A percentile compares a stretch with the other conserved stretches of the same genome.
Evolutionary conservation across 2,113 vertebrate species (phyloP).

Genomic region (Aptenodytes patagonicus): DNA sequence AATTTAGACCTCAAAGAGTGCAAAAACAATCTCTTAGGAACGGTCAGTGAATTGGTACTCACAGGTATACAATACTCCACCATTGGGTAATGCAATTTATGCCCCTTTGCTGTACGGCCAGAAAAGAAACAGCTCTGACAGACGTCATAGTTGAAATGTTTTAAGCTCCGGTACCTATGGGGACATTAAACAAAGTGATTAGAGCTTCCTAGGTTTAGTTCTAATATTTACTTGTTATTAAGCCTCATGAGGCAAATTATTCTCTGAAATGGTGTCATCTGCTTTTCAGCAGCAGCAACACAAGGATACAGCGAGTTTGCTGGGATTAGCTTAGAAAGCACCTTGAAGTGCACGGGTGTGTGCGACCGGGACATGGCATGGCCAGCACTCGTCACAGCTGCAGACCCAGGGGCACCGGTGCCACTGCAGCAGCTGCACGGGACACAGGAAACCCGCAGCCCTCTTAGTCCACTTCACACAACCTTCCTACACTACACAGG

Average conservation of each 20-base stretch:
- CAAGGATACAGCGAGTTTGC: neutral
- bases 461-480: neutral
- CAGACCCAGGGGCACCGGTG: neutral
- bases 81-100: constrained; percentile 98
- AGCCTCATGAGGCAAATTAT: neutral
- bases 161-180: constrained; percentile 92
- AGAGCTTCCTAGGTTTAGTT: neutral
- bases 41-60: constrained; percentile 56
- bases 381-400: accelerated
- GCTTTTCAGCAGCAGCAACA: neutral
- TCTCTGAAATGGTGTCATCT: neutral
- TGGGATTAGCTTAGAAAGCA: neutral
- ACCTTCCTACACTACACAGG: neutral
- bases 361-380: accelerated
- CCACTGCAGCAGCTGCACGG: neutral
- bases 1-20: neutral
- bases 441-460: neutral
- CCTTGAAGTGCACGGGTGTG: accelerated
- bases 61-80: constrained; percentile 98
- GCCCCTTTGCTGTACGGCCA: constrained; percentile 95
- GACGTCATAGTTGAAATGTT: constrained; percentile 98
- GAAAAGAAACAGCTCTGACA: constrained; percentile 99
- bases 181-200: constrained; percentile 5
- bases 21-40: neutral
- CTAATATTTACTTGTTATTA: neutral